Conservation (phyloP, 53 echinoderm and acorn worm species). For the Arbacia lixula region DNA sequence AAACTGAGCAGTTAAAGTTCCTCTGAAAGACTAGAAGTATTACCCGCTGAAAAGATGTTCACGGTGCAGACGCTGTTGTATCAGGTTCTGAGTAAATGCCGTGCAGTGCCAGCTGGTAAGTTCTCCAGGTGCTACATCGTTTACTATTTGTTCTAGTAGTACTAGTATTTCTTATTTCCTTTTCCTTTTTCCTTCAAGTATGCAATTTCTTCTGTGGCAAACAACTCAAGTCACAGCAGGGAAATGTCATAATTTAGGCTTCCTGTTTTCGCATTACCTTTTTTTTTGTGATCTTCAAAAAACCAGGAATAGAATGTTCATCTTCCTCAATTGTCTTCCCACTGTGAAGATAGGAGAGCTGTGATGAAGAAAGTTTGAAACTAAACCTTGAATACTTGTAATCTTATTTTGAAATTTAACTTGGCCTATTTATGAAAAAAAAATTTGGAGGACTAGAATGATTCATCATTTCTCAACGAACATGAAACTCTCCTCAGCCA, state of each 20-base stretch:
- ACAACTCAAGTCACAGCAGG: too few species aligned
- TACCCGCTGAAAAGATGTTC: too few species aligned
- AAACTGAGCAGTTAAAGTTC: too few species aligned
- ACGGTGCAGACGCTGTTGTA: slow-evolving; percentile 23
- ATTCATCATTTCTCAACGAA: background rate
- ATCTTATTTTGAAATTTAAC: background rate
- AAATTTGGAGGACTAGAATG: background rate
- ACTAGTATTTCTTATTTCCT: background rate
- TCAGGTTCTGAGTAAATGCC: slow-evolving; percentile 13
- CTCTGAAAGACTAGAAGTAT: too few species aligned
- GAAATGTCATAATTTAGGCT: too few species aligned
- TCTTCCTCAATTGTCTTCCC: background rate
- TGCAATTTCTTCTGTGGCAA: background rate
- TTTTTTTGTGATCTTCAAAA: background rate
- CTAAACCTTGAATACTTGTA: background rate
- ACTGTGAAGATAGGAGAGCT: background rate
- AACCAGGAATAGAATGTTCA: background rate
- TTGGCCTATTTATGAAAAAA: background rate
- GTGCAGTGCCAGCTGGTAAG: slow-evolving; percentile 19
- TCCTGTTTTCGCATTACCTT: background rate
- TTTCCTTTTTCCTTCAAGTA: background rate
- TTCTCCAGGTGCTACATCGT: background rate
- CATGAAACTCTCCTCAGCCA: slow-evolving; percentile 7
- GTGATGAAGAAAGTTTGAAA: too few species aligned
- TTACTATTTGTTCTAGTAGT: too few species aligned